A percentile compares a stretch with the other conserved stretches of the same genome.
phyloP scores from a whole-genome alignment of 2,113 vertebrate genomes.

The Gracilinanus agilis region DNA sequence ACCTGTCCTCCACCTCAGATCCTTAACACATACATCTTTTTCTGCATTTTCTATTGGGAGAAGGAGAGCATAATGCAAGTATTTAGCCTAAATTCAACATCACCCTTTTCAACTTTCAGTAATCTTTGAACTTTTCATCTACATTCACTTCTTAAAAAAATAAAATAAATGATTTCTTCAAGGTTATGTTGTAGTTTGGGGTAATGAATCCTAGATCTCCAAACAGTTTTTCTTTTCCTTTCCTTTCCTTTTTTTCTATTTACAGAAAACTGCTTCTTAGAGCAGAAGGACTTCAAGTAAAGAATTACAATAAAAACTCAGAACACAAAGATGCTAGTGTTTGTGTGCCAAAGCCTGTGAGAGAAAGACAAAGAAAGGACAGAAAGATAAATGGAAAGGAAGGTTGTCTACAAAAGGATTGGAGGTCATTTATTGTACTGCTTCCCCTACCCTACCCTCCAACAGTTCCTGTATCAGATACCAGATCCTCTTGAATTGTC shows the following conservation, averaged over 20 bases:
- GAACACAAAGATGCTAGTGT: not conserved
- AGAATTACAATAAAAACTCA: not conserved
- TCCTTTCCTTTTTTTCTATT: not conserved
- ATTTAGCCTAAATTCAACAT: not conserved
- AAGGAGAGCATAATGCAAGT: not conserved
- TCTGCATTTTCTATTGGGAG: not conserved
- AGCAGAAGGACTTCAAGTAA: not conserved
- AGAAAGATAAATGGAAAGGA: not conserved
- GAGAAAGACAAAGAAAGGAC: not conserved
- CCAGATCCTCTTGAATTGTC: not conserved
- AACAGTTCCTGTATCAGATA: not conserved
- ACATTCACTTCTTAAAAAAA: not conserved
- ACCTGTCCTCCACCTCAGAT: not conserved
- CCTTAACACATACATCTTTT: not conserved
- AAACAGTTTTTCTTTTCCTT: not conserved
- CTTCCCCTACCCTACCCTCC: not conserved
- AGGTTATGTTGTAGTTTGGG: not conserved
- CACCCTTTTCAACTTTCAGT: not conserved
- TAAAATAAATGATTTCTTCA: not conserved
- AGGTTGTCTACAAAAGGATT: constrained; percentile 1
- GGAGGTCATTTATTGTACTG: not conserved
- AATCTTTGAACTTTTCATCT: not conserved
- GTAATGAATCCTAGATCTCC: not conserved
- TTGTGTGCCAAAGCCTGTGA: not conserved
- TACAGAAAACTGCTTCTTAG: not conserved